phyloP scores from a whole-genome alignment of 2,113 vertebrate genomes.

The Bothrops jararaca region DNA sequence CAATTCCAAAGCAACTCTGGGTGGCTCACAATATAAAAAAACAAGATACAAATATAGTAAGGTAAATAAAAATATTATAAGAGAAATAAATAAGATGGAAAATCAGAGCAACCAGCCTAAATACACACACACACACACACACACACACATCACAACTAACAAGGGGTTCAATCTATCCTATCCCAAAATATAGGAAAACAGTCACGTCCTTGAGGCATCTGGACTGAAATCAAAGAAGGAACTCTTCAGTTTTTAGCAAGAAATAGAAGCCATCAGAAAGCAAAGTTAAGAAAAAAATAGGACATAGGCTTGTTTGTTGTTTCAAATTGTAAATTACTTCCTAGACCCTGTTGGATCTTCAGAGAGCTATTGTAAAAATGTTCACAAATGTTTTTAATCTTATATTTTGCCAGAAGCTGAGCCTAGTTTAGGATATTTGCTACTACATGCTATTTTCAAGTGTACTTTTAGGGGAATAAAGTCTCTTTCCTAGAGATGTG shows the following conservation, averaged over 20 bases:
- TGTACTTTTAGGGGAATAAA: too few species aligned
- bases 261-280: conserved; percentile 42
- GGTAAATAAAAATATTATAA: background rate
- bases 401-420: too few species aligned
- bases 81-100: background rate
- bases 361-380: background rate
- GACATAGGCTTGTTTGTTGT: conserved; percentile 27
- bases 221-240: background rate
- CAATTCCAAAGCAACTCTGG: background rate
- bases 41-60: background rate
- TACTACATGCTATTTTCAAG: too few species aligned
- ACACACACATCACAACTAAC: background rate
- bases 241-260: conserved; percentile 33
- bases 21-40: background rate
- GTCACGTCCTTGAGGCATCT: background rate
- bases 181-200: background rate
- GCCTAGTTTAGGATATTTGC: too few species aligned
- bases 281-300: conserved; percentile 29
- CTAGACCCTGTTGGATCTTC: conserved; percentile 17
- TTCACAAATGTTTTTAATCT: background rate
- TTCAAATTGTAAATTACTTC: conserved; percentile 34
- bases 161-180: background rate
- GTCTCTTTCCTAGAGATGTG: too few species aligned
- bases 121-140: too few species aligned
- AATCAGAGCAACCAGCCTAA: background rate